Evolutionary conservation across 2,888 invertebrate species (phyloP).

Genomic region (Nudaria mundana): DNA sequence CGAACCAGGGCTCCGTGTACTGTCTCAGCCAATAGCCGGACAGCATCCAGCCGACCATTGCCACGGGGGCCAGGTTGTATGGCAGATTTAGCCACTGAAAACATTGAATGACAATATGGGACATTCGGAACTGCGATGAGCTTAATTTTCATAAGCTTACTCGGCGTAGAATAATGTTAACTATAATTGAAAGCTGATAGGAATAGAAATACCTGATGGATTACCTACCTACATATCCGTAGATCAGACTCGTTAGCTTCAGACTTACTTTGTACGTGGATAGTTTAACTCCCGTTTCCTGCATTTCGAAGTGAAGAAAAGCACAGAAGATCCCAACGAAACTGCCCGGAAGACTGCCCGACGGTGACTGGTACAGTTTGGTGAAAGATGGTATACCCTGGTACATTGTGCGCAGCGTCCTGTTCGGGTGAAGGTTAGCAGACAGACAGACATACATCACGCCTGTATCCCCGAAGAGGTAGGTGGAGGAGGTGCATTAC

Average conservation of each 20-base stretch:
- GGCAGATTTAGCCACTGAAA: slow-evolving; percentile 31
- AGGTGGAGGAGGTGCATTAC: no score
- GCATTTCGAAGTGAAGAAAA: slow-evolving; percentile 36
- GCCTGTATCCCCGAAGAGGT: no score
- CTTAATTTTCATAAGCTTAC: no score
- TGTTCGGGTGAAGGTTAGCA: slow-evolving; percentile 11
- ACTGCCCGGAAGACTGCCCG: slow-evolving; percentile 46
- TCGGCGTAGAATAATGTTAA: no score
- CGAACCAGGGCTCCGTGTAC: slow-evolving; percentile 18
- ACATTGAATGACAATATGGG: neutral
- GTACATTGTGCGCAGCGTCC: slow-evolving; percentile 38
- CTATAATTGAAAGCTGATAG: no score
- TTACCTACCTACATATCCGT: no score
- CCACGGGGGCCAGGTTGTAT: slow-evolving; percentile 26
- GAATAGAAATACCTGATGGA: no score
- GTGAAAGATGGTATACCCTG: slow-evolving; percentile 39
- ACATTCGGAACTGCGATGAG: no score
- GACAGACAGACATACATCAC: no score
- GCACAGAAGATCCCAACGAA: slow-evolving; percentile 39
- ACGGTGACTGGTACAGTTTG: slow-evolving; percentile 41
- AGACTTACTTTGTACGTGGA: slow-evolving; percentile 24
- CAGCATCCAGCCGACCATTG: slow-evolving; percentile 35
- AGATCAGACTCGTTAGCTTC: neutral
- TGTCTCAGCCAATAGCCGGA: slow-evolving; percentile 38
- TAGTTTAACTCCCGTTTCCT: slow-evolving; percentile 33